Percentiles rank a stretch among this genome's conserved stretches.
Conservation (phyloP, 2,888 invertebrate genomes). For the Ophion ellenae region DNA sequence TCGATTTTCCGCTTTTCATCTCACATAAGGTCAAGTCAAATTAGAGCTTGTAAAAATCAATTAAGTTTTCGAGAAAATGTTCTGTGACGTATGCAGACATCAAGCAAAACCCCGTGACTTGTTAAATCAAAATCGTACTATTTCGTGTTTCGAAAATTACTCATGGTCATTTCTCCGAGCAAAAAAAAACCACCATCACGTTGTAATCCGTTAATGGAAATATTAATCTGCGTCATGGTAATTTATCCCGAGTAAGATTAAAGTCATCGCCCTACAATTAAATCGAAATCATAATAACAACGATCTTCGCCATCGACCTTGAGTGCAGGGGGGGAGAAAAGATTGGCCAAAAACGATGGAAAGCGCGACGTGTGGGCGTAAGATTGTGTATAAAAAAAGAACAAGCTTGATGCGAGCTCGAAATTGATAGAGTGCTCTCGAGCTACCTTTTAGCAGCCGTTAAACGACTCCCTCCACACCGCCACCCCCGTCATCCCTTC, state of each 20-base stretch:
- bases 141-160: background rate
- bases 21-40: too few relatives aligned
- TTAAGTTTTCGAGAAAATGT: too few relatives aligned
- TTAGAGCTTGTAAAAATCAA: too few relatives aligned
- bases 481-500: background rate
- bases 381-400: background rate
- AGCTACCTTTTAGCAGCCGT: slow-evolving; percentile 45
- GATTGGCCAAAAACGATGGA: slow-evolving; percentile 4
- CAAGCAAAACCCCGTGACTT: too few relatives aligned
- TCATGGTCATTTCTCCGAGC: too few relatives aligned
- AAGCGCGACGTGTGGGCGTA: slow-evolving; percentile 9
- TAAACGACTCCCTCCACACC: slow-evolving; percentile 31
- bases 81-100: too few relatives aligned
- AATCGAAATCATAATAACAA: background rate
- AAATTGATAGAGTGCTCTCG: slow-evolving; percentile 44
- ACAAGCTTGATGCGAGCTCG: slow-evolving; percentile 13
- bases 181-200: background rate
- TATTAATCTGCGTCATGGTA: background rate
- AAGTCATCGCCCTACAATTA: background rate
- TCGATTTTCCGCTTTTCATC: too few relatives aligned
- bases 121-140: background rate
- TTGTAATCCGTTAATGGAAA: too few relatives aligned
- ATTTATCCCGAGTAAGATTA: background rate
- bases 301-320: background rate
- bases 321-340: background rate